Evolutionary conservation across 92 coral and sea anemone genomes (phyloP).

Genomic region (Zoanthus gigantus): DNA sequence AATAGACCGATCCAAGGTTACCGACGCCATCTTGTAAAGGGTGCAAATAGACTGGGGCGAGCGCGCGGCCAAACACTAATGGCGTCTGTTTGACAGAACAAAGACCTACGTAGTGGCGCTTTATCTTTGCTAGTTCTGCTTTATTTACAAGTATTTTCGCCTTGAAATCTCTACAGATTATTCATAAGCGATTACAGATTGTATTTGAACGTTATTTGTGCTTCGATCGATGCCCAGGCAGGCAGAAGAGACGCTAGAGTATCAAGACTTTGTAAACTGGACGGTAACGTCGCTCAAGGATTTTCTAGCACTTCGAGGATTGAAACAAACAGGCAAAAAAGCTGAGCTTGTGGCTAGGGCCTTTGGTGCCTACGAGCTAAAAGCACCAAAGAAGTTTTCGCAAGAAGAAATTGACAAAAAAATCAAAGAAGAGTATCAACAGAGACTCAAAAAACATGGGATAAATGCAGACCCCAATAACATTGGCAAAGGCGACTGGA

Average conservation of each 20-base stretch:
- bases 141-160: background rate
- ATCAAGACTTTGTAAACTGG: conserved; percentile 57
- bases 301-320: conserved; percentile 56
- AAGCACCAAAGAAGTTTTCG: conserved; percentile 37
- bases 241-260: conserved; percentile 45
- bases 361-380: conserved; percentile 62
- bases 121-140: background rate
- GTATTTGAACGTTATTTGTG: background rate
- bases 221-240: conserved; percentile 43
- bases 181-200: background rate
- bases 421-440: conserved; percentile 37
- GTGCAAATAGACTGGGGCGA: too few species aligned
- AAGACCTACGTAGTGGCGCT: background rate
- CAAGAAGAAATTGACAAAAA: conserved; percentile 59
- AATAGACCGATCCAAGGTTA: conserved; percentile 1
- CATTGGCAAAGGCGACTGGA: conserved; percentile 11
- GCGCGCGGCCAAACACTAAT: background rate
- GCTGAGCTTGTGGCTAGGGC: conserved; percentile 56
- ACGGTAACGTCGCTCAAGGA: conserved; percentile 60
- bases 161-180: background rate
- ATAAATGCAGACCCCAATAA: conserved; percentile 55
- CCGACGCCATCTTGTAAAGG: background rate
- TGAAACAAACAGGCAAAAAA: conserved; percentile 58
- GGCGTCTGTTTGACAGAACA: background rate
- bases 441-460: conserved; percentile 15